Evolutionary conservation across 2,797 vertebrate species (phyloP).

Genomic region (Nothura maculosa): DNA sequence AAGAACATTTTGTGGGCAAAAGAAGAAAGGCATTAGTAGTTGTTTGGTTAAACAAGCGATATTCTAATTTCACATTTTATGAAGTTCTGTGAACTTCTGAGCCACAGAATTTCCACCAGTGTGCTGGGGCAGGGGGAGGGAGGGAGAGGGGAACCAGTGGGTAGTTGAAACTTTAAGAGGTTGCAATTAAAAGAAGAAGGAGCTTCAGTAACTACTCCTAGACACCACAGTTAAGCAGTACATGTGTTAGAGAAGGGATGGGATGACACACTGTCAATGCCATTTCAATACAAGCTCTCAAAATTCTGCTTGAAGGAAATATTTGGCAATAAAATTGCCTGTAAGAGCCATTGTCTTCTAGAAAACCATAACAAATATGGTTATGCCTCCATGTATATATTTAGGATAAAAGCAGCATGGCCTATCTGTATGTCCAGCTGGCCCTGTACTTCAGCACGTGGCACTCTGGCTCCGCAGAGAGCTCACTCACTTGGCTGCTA

Average conservation of each 20-base stretch:
- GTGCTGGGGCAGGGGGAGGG: background rate
- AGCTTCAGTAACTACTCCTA: background rate
- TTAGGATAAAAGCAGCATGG: background rate
- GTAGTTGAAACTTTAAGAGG: background rate
- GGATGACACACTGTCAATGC: background rate
- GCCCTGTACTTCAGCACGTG: accelerated
- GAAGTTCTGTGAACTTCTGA: background rate
- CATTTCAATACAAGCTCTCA: background rate
- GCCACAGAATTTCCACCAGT: background rate
- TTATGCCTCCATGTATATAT: accelerated
- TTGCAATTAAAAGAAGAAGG: background rate
- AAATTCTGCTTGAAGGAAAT: background rate
- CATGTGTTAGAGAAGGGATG: background rate
- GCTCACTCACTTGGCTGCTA: accelerated
- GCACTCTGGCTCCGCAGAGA: background rate
- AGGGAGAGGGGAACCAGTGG: background rate
- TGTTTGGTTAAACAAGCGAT: constrained; percentile 1
- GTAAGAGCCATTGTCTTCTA: accelerated
- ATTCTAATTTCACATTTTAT: constrained; percentile 14
- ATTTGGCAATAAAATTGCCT: background rate
- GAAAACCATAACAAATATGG: background rate
- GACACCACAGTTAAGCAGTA: background rate
- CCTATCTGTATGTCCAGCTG: background rate
- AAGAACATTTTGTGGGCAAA: constrained; percentile 55
- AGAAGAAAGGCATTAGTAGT: background rate